Evolutionary conservation across 2,888 invertebrate genomes (phyloP).

Genomic region (Sepioteuthis lessoniana): DNA sequence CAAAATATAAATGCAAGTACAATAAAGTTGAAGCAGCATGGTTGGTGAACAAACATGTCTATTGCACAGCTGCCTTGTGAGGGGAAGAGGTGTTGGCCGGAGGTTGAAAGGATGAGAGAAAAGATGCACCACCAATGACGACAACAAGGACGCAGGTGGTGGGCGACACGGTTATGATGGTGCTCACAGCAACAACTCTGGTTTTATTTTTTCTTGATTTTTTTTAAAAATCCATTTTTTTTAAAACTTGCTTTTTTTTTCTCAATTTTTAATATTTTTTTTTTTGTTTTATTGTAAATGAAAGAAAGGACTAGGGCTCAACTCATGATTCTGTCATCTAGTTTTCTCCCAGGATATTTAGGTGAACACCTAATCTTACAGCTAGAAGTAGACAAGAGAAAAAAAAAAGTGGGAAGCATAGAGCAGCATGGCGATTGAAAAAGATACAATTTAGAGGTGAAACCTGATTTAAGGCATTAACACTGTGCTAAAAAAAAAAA

Average conservation of each 20-base stretch:
- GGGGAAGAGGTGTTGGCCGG: conserved; percentile 33
- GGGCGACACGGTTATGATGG: conserved; percentile 33
- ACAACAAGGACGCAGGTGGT: not conserved
- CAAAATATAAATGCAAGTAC: conserved; percentile 33
- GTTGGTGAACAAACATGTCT: conserved; percentile 33
- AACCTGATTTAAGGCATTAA: conserved; percentile 33
- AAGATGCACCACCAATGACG: conserved; percentile 11
- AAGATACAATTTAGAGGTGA: not conserved
- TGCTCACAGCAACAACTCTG: conserved; percentile 33
- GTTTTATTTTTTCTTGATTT: conserved; percentile 33
- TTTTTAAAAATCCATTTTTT: not conserved
- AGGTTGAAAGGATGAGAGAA: conserved; percentile 13
- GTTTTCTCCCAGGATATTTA: conserved; percentile 2
- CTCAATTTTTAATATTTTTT: not conserved
- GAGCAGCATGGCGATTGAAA: not conserved
- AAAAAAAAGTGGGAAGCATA: not conserved
- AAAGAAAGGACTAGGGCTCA: conserved; percentile 33
- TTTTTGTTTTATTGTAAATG: not conserved
- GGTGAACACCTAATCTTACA: conserved; percentile 33
- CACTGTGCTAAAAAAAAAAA: not conserved
- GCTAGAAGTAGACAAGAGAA: not conserved
- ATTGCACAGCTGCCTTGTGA: conserved; percentile 33
- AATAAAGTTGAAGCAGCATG: conserved; percentile 33
- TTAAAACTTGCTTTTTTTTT: not conserved
- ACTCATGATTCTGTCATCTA: conserved; percentile 33